Base-by-base conservation (phyloP, 1,140 invertebrate genomes). In the Drosophila malerkotliana region DNA sequence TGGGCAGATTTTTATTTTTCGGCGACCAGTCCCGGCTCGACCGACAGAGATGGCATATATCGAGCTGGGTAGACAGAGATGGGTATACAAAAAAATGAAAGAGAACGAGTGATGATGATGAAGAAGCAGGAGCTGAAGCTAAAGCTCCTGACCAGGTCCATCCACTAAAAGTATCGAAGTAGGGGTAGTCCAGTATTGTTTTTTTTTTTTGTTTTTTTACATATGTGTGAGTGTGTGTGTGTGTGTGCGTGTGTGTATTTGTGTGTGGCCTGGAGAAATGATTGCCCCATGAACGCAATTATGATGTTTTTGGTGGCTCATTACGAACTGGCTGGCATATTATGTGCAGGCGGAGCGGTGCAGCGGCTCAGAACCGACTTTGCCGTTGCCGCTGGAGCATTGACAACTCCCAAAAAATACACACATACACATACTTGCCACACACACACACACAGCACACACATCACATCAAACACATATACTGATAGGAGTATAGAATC, bases 1-100 rank as follows among this genome's bases (percentile, higher is more conserved):
- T 90, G 79, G 82, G 69, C 79, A 83, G 83, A 88, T 90, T 90
- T 88, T 88, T 83, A 78, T 90, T 90, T 88, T 90, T 90, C 79
- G 79, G 79, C 80, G 75, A 77, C 81, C 59, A 63, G 59, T 69
- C 48, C 76, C 55, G 68, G 55, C 51, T 67, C 54, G 48, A 58
- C 59, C 74, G 74, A 73, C 55, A 59, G 72, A 57, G 63, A 72
- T 55, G 41, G 77, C 24, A 37, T 24, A 37, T 15, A 61, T 51
- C 58, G 59, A 15, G 26, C 28, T 24, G 51, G 51, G 12, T 10
- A 5, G 21, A 9, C 2, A 30, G 15, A 26, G 48, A 48, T 55
- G 45, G 49, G 51, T 24, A 5, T 14, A 5, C 7, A 14, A 44
- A 44, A 44, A 44, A 44, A 12, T 44, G 41, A 44, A 44, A 14